Evolutionary conservation across 2,797 vertebrate genomes (phyloP).

Genomic region (Melanotaenia boesemani): DNA sequence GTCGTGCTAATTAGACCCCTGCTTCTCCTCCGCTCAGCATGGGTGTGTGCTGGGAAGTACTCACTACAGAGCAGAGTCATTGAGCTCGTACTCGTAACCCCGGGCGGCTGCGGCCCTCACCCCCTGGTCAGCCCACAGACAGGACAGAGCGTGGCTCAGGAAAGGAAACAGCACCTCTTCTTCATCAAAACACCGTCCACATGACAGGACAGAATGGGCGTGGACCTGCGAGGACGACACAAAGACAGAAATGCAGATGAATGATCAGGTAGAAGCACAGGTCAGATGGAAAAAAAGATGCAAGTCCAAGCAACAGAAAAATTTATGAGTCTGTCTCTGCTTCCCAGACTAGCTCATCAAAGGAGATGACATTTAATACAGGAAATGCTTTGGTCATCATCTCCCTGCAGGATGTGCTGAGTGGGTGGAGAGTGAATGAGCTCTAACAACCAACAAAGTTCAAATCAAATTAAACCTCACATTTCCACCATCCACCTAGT

Average conservation of each 20-base stretch:
- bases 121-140: conserved; percentile 78
- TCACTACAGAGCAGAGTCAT: conserved; percentile 84
- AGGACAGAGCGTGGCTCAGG: conserved; percentile 75
- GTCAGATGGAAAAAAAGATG: conserved; percentile 35
- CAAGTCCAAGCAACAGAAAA: conserved; percentile 14
- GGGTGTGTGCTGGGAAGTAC: conserved; percentile 48
- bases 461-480: conserved; percentile 55
- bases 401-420: conserved; percentile 44
- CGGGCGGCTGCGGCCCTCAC: conserved; percentile 71
- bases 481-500: conserved; percentile 40
- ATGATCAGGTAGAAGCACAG: conserved; percentile 11
- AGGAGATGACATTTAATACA: conserved; percentile 43
- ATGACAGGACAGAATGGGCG: conserved; percentile 78
- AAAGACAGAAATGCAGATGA: conserved; percentile 24
- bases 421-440: conserved; percentile 46
- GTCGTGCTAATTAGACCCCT: conserved; percentile 76
- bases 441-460: conserved; percentile 46
- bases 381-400: conserved; percentile 55
- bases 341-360: conserved; percentile 18
- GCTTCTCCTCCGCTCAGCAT: conserved; percentile 43
- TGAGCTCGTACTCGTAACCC: conserved; percentile 82
- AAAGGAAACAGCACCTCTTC: conserved; percentile 79
- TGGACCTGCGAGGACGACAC: conserved; percentile 65
- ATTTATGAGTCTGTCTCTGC: conserved; percentile 29
- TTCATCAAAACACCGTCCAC: conserved; percentile 80